A percentile compares a stretch with the other conserved stretches of the same genome.
phyloP scores from a whole-genome alignment of 1,140 invertebrate species.

The Solen grandis region DNA sequence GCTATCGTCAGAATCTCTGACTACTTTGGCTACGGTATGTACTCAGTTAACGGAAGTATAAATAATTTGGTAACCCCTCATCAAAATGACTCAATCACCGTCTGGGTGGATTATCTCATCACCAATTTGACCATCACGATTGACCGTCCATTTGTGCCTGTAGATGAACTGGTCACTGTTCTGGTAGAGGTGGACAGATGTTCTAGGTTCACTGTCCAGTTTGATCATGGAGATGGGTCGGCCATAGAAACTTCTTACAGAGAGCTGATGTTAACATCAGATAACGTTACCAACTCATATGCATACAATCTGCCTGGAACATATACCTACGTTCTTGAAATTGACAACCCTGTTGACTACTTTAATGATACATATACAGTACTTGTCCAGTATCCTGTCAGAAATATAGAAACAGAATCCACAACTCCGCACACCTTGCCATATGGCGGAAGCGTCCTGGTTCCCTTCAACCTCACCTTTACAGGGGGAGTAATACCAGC shows the following conservation, averaged over 20 bases:
- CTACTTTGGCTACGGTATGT: constrained; percentile 46
- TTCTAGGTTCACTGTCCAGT: constrained; percentile 54
- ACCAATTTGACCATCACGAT: constrained; percentile 43
- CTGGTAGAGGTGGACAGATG: constrained; percentile 54
- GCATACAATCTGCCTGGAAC: constrained; percentile 41
- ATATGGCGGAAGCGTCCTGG: background rate
- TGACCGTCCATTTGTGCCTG: constrained; percentile 52
- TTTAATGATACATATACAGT: constrained; percentile 40
- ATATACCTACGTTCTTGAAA: constrained; percentile 43
- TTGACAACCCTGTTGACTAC: constrained; percentile 58
- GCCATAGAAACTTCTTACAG: constrained; percentile 1
- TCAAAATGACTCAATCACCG: constrained; percentile 27
- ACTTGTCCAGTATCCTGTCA: constrained; percentile 58
- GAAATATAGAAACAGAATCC: constrained; percentile 38
- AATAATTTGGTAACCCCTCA: constrained; percentile 50
- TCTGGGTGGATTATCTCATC: constrained; percentile 62
- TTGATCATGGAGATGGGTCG: constrained; percentile 46
- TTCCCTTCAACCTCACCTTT: constrained; percentile 49
- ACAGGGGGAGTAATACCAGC: constrained; percentile 59
- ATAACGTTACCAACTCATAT: constrained; percentile 35
- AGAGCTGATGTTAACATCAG: constrained; percentile 30
- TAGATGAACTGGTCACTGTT: constrained; percentile 51
- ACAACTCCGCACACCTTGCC: constrained; percentile 25
- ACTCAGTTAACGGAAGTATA: constrained; percentile 39
- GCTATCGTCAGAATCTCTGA: constrained; percentile 36